Percentiles rank a stretch among this genome's conserved stretches.
These are phyloP conservation scores for Podarcis muralis DNA, from an alignment of 2,113 vertebrate species.

Conservation along the genomic window DNA sequence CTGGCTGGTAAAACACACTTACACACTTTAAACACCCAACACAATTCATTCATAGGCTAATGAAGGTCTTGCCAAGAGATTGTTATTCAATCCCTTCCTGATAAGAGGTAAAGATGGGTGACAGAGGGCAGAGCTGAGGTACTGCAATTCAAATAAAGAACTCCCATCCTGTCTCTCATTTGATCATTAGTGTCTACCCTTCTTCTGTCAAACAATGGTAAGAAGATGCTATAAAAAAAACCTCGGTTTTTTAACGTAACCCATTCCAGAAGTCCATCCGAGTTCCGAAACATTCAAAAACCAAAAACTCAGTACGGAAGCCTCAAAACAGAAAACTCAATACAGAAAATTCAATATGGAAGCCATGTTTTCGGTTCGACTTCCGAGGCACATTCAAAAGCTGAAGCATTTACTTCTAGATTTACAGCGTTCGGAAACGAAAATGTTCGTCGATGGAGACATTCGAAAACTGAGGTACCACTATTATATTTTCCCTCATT, in stretches of 20 bases:
- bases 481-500: not conserved
- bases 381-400: too few species aligned
- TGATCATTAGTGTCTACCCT: not conserved
- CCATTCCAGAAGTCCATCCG: too few species aligned
- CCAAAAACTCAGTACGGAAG: too few species aligned
- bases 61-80: not conserved
- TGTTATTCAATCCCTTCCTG: not conserved
- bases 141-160: not conserved
- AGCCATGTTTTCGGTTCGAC: too few species aligned
- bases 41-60: not conserved
- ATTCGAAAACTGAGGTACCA: too few species aligned
- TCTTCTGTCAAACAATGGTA: not conserved
- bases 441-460: too few species aligned
- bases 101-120: not conserved
- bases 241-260: too few species aligned
- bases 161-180: not conserved
- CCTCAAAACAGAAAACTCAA: too few species aligned
- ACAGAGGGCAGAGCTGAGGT: not conserved
- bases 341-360: too few species aligned
- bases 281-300: too few species aligned
- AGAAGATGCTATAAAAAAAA: rapidly evolving
- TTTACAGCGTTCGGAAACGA: too few species aligned
- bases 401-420: too few species aligned
- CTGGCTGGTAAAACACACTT: not conserved
- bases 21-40: not conserved